phyloP scores from a whole-genome alignment of 1,140 invertebrate genomes.

The Aphidius gifuensis region DNA sequence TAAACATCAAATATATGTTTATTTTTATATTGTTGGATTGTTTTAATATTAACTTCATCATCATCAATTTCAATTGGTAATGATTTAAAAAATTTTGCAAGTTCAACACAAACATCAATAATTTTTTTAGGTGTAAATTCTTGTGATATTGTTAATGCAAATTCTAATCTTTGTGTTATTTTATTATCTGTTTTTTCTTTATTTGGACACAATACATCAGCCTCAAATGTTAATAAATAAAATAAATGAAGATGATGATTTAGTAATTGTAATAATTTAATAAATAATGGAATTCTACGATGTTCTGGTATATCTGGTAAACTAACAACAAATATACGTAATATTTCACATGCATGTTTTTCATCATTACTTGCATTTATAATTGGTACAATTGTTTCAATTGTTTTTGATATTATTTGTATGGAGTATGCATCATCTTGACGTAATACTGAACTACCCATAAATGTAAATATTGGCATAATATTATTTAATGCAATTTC shows the following conservation, averaged over 20 bases:
- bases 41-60: conserved; percentile 37
- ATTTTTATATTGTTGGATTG: conserved; percentile 31
- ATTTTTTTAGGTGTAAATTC: conserved; percentile 65
- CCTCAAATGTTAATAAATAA: conserved; percentile 68
- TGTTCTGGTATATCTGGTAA: conserved; percentile 88
- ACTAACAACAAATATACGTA: conserved; percentile 87
- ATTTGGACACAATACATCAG: conserved; percentile 57
- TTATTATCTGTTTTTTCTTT: conserved; percentile 39
- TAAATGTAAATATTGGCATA: conserved; percentile 94
- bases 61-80: conserved; percentile 67
- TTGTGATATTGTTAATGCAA: conserved; percentile 64
- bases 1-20: conserved; percentile 67
- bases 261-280: conserved; percentile 73
- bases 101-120: conserved; percentile 63
- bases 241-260: conserved; percentile 75
- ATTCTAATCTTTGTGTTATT: conserved; percentile 62
- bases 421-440: conserved; percentile 94
- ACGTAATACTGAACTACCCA: conserved; percentile 84
- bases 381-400: conserved; percentile 86
- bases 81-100: conserved; percentile 64
- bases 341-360: conserved; percentile 59
- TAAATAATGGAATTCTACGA: conserved; percentile 75
- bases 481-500: conserved; percentile 85
- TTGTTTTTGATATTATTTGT: conserved; percentile 86
- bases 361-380: conserved; percentile 61